Evolutionary conservation across 1,140 invertebrate species (phyloP), one percentile per base, ranked within the genome.

Genomic region (Plectrocnemia conspersa): DNA sequence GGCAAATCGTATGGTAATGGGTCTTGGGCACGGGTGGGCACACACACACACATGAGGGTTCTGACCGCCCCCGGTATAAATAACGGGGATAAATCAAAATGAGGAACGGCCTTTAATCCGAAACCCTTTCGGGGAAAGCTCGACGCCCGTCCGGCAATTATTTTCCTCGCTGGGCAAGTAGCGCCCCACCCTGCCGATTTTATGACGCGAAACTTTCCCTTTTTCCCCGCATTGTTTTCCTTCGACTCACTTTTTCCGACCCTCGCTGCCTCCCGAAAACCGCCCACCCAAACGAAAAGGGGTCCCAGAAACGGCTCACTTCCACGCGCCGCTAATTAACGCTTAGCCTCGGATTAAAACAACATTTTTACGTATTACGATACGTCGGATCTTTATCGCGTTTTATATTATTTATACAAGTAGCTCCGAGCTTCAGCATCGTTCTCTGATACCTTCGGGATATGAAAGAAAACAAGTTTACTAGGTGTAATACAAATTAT

Each of bases 1-100:
- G 47, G 52, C 56, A 58, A 53, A 58, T 54, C 44, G 56, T 49
- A 58, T 52, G 56, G 49, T 58, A 58, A 58, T 58, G 40, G 56
- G 44, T 50, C 33, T 16, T 40, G 27, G 52, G 45, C 25, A n/a
- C 18, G 45, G 45, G 13, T 25, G 45, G 45, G 4, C 25, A 48
- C 36, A 25, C 24, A n/a, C n/a, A n/a, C n/a, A n/a, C n/a, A n/a
- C n/a, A n/a, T n/a, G n/a, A 48, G 46, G 41, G 52, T 13, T 35
- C n/a, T 11, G 36, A 25, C 52, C 54, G 25, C 42, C 54, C 29
- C 32, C 29, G 55, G n/a, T 55, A 61, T 55, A 58, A 61, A 61
- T 58, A 61, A 61, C 55, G 55, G 47, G 32, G 52, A 55, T 61
- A 58, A 61, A 61, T 61, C 59, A 61, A 61, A 57, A 61, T 54